Percentiles rank a stretch among this genome's conserved stretches.
Evolutionary conservation across 2,797 vertebrate genomes (phyloP).

Genomic region (Peromyscus nudipes): DNA sequence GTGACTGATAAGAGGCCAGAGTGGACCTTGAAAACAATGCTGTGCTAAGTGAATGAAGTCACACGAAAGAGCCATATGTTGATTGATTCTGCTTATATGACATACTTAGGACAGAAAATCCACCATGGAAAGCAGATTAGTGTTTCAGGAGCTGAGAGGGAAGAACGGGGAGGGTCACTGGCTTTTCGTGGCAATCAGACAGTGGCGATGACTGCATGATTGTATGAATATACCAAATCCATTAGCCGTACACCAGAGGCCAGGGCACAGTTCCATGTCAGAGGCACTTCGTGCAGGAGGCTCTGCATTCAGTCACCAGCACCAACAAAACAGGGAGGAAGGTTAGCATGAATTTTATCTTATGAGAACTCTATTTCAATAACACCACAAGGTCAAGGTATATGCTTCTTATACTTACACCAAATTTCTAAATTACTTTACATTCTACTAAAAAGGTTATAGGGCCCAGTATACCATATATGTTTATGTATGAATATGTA

Average conservation of each 20-base stretch:
- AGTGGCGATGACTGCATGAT: neutral
- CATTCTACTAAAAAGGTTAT: slow-evolving; percentile 39
- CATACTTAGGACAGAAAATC: neutral
- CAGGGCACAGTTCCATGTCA: neutral
- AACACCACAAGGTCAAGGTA: slow-evolving; percentile 7
- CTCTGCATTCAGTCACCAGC: neutral
- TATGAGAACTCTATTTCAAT: slow-evolving; percentile 25
- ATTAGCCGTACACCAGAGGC: neutral
- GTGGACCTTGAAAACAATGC: slow-evolving; percentile 12
- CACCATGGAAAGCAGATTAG: neutral
- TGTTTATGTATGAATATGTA: neutral
- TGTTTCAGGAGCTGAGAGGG: no score
- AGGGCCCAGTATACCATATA: neutral
- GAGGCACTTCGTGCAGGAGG: neutral
- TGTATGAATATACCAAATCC: slow-evolving; percentile 18
- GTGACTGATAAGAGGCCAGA: neutral
- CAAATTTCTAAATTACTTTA: slow-evolving; percentile 61
- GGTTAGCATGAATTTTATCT: neutral
- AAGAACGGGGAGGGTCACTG: neutral
- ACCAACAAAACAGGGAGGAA: neutral
- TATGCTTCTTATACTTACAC: slow-evolving; percentile 1
- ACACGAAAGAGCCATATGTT: neutral
- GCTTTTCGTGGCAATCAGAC: neutral
- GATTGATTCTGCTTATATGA: neutral
- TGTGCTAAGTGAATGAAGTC: neutral